Base-by-base conservation (phyloP, 92 coral and sea anemone species). In the Actinostola sp. region DNA sequence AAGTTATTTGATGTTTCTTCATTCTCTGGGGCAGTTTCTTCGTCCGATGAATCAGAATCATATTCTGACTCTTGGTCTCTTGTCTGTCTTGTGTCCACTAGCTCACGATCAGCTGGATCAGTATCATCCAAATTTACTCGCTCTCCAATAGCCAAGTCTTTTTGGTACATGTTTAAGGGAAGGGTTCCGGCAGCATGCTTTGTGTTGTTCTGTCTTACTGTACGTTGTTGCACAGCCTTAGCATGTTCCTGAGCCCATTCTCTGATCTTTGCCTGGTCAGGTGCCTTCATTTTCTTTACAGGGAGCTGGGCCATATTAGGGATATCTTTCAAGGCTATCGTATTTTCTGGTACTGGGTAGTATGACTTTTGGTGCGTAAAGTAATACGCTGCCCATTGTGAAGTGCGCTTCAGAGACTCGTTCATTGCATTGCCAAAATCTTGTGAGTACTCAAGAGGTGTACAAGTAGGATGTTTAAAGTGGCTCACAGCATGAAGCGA, bases 241-340 rank as follows among this genome's bases (percentile, higher is more conserved):
- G 85, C 89, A 72, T 84, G 85, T 42, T 71, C 77, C 16, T 59
- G 70, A 7, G 75, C 84, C 84, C 80, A 84, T 63, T 84, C 70
- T 12, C 84, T 64, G 80, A 84, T 77, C 29, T 39, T 17, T 2
- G 26, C 6, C 62, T 69, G 83, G 62, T 76, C 72, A 17, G 51
- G 17, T 70, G 44, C 56, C 46, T 56, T 48, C 83, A 68, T 82
- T 74, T 67, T 66, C 66, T 33, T 64, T 16, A 10, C 48, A 60
- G 83, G 88, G 54, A 76, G 10, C n/a, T 14, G 79, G 24, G 58
- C 42, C 77, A 82, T 77, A 62, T 69, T 84, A 2, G 84, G 79
- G 63, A 70, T 77, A 50, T 84, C 76, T 21, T 27, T 31, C 21
- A 78, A 11, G 72, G n/a, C 55, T 63, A 48, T 11, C n/a, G 65